Base-by-base conservation (phyloP, 2,888 invertebrate species). In the Archips xylosteana region DNA sequence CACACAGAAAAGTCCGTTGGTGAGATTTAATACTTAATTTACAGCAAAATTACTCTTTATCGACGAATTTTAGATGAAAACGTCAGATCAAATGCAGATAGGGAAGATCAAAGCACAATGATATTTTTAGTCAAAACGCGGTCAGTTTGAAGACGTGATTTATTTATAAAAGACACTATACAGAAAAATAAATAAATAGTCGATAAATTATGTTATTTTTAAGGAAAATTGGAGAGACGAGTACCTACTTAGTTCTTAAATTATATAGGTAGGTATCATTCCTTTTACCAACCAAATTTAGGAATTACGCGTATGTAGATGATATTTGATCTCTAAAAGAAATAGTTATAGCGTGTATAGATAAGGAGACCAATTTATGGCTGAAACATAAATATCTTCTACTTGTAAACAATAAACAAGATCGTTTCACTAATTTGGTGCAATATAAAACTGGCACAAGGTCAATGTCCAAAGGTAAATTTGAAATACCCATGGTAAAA, bases 41-140 rank as follows among this genome's bases (percentile, higher is more conserved):
- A 57, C 32, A 12, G 32, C 32, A 32, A 12, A 57, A 32, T 32
- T 32, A 10, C 3, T 57, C 3, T 57, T 57, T 57, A 8, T 32
- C 57, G 12, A 2, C 3, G 57, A 57, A 32, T 32, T 10, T 32
- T 57, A 57, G 57, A 57, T 57, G 2, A 12, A 32, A 12, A 57
- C 32, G 32, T 57, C 32, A 57, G 57, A 57, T 32, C 57, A 57
- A 57, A 32, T 57, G 57, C 57, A 32, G 57, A 57, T 57, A 57
- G 32, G 2, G 0, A 49, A 32, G 32, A 57, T 57, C 57, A 57
- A 57, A 54, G 54, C 54, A 54, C 2, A 9, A 9, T 15, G 23
- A 23, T 23, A 54, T 23, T 54, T 54, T 54, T 23, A 54, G 23
- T 54, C 23, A 54, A 15, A 54, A 32, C 3, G 23, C 32, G 3